Conservation (phyloP, 2,888 invertebrate species). For the Electrophaes corylata region DNA sequence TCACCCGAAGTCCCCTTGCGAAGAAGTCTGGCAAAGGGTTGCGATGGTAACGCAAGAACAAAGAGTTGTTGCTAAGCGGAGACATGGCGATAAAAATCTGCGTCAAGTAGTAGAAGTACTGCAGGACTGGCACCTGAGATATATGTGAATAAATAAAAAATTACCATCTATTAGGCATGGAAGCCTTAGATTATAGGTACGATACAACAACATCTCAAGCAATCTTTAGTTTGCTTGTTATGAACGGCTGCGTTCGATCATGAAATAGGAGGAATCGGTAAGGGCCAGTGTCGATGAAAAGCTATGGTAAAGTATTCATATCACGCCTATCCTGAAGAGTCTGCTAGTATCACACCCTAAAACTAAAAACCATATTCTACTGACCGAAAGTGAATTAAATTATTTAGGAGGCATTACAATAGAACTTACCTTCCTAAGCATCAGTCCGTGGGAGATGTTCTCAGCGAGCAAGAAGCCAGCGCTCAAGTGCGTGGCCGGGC, state of each 20-base stretch:
- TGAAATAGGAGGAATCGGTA: too few relatives aligned
- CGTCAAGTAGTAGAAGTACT: constrained; percentile 98
- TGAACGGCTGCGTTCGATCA: too few relatives aligned
- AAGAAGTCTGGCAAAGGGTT: constrained; percentile 99
- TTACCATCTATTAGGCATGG: too few relatives aligned
- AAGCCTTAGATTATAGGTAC: too few relatives aligned
- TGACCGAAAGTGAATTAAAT: too few relatives aligned
- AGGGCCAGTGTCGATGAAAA: too few relatives aligned
- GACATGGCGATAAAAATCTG: constrained; percentile 99
- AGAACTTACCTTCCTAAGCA: constrained; percentile 92
- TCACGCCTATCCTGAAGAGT: too few relatives aligned
- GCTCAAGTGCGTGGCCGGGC: constrained; percentile 97
- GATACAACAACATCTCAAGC: too few relatives aligned
- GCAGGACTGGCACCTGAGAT: constrained; percentile 95
- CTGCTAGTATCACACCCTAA: too few relatives aligned
- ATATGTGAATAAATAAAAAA: background rate
- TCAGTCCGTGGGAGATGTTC: constrained; percentile 98
- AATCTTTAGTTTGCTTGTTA: too few relatives aligned
- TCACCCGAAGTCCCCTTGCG: constrained; percentile 96
- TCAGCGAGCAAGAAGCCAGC: constrained; percentile 98
- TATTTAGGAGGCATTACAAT: background rate
- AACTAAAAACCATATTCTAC: too few relatives aligned
- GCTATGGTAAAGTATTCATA: too few relatives aligned
- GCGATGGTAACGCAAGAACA: constrained; percentile 99
- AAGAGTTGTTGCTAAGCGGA: constrained; percentile 98